A percentile compares a stretch with the other conserved stretches of the same genome.
These are phyloP conservation scores for Hemibagrus guttatus DNA, from an alignment of 2,797 vertebrate species.

Conservation along the genomic window DNA sequence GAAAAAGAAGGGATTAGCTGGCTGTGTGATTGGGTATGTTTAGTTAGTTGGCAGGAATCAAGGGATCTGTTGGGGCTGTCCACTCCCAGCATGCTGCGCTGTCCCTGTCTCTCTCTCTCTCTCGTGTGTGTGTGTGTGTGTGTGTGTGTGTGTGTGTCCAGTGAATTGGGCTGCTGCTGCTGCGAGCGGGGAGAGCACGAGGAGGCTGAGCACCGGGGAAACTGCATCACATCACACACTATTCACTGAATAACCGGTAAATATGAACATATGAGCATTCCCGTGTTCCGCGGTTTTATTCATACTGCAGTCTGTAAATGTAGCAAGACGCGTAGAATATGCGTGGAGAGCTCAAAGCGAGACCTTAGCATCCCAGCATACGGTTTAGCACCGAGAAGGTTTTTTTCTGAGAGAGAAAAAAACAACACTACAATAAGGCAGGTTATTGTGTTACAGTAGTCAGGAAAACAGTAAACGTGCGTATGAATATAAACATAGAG, in stretches of 20 bases:
- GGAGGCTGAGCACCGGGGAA: conserved; percentile 43
- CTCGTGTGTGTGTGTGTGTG: not conserved
- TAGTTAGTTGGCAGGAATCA: not conserved
- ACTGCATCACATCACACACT: conserved; percentile 41
- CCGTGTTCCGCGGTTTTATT: not conserved
- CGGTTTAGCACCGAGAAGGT: not conserved
- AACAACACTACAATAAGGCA: not conserved
- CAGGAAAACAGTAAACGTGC: not conserved
- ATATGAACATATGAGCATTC: not conserved
- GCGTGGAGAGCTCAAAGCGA: not conserved
- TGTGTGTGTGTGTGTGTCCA: conserved; percentile 23
- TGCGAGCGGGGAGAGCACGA: conserved; percentile 42
- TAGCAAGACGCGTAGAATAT: not conserved
- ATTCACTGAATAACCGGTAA: conserved; percentile 42
- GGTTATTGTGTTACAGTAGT: not conserved
- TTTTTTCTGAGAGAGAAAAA: no score
- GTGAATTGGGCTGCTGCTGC: conserved; percentile 35
- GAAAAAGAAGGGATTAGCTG: not conserved
- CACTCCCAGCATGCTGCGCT: conserved; percentile 37
- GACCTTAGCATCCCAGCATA: conserved; percentile 12
- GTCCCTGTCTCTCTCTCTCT: not conserved
- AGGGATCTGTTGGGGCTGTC: not conserved
- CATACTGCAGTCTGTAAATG: not conserved
- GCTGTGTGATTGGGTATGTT: not conserved
- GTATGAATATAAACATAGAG: not conserved